Evolutionary conservation across 2,797 vertebrate genomes (phyloP).

Genomic region (Halcyon leucocephala): DNA sequence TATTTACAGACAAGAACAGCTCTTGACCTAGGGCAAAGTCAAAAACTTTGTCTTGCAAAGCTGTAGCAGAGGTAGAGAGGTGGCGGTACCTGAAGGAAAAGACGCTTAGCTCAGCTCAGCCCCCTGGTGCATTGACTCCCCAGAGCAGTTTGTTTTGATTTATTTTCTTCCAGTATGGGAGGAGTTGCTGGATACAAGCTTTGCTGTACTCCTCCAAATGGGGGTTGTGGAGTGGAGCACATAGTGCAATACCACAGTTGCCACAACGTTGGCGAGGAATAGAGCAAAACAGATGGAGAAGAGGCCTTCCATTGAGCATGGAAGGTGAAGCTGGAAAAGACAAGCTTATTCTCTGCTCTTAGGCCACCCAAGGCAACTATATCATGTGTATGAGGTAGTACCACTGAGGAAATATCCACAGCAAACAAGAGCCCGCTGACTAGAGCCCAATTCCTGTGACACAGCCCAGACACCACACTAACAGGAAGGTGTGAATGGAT

Average conservation of each 20-base stretch:
- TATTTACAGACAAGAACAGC: neutral
- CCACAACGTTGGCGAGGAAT: fast-evolving
- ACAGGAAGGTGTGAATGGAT: neutral
- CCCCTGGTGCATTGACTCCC: neutral
- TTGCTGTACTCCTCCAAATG: neutral
- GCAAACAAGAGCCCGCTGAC: neutral
- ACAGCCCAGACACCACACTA: neutral
- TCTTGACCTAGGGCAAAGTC: neutral
- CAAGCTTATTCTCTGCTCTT: neutral
- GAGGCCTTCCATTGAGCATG: neutral
- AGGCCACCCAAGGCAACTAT: neutral
- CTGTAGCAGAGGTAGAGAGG: neutral
- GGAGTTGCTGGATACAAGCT: neutral
- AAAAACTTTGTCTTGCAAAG: neutral
- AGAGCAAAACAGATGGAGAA: neutral
- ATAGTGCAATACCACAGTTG: no score
- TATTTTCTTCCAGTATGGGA: neutral
- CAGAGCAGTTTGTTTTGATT: neutral
- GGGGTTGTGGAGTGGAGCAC: neutral
- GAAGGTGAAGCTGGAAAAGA: neutral
- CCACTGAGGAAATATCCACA: neutral
- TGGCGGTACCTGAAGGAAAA: neutral
- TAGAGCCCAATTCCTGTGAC: neutral
- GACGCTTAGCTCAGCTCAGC: neutral
- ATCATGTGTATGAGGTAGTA: neutral